A percentile compares a stretch with the other conserved stretches of the same genome.
These are phyloP conservation scores for Mesorhabditis spiculigera DNA, from an alignment of 2,888 invertebrate genomes.

Conservation along the genomic window DNA sequence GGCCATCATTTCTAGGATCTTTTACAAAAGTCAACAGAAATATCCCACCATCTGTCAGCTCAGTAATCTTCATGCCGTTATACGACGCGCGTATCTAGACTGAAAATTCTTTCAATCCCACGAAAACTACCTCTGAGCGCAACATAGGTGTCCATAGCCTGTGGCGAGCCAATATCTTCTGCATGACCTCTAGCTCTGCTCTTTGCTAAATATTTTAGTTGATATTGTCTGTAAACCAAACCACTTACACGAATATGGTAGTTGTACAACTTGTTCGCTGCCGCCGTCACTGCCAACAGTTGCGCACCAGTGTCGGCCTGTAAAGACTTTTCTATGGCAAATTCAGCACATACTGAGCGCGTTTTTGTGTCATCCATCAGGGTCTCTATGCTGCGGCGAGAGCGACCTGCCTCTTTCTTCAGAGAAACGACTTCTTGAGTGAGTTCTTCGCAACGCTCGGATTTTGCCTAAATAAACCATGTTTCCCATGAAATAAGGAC, in stretches of 20 bases:
- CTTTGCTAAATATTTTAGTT: background rate
- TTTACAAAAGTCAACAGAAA: background rate
- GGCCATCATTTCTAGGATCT: background rate
- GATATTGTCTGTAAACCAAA: background rate
- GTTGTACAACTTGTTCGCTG: slow-evolving; percentile 1
- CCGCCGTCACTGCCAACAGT: background rate
- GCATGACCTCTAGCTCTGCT: background rate
- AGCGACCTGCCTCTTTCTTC: background rate
- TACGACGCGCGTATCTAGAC: background rate
- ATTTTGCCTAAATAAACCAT: background rate
- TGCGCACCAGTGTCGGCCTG: background rate
- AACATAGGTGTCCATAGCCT: background rate
- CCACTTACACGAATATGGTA: background rate
- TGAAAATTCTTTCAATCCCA: background rate
- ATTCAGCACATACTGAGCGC: background rate
- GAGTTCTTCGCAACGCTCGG: background rate
- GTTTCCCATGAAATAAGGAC: background rate
- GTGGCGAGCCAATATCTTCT: background rate
- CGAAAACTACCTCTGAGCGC: background rate
- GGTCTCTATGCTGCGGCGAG: background rate
- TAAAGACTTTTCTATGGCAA: background rate
- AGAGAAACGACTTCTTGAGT: background rate
- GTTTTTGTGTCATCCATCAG: background rate
- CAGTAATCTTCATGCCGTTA: background rate
- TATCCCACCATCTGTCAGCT: background rate